Evolutionary conservation across 2,113 vertebrate species (phyloP).

Genomic region (Procavia capensis): DNA sequence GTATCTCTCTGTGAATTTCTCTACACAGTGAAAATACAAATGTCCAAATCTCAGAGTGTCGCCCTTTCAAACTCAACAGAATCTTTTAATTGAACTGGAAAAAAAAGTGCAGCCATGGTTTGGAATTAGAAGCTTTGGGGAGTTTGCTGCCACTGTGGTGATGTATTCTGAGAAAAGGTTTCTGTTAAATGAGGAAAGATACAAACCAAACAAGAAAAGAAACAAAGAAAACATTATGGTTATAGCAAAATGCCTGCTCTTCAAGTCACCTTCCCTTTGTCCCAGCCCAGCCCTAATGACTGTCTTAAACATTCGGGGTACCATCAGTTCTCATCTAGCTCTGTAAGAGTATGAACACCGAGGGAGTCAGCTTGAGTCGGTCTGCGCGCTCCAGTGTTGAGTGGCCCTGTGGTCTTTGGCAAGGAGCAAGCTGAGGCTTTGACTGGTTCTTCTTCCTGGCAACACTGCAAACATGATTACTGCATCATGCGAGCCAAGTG

Average conservation of each 20-base stretch:
- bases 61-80: neutral
- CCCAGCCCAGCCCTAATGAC: neutral
- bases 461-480: neutral
- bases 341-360: neutral
- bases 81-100: neutral
- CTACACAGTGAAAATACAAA: neutral
- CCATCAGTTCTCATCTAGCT: neutral
- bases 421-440: neutral
- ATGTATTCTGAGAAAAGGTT: neutral
- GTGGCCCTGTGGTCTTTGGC: neutral
- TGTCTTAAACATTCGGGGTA: neutral
- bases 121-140: neutral
- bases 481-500: no score
- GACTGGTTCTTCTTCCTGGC: neutral
- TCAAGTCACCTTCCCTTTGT: neutral
- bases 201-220: neutral
- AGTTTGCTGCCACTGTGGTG: neutral
- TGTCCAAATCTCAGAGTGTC: neutral
- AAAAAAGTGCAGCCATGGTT: neutral
- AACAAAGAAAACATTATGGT: neutral
- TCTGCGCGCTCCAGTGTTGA: neutral
- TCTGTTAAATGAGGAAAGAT: neutral
- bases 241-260: neutral
- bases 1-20: neutral
- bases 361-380: neutral